A percentile compares a stretch with the other conserved stretches of the same genome.
phyloP scores from a whole-genome alignment of 1,140 invertebrate genomes.

The Drosophila nigrodunni region DNA sequence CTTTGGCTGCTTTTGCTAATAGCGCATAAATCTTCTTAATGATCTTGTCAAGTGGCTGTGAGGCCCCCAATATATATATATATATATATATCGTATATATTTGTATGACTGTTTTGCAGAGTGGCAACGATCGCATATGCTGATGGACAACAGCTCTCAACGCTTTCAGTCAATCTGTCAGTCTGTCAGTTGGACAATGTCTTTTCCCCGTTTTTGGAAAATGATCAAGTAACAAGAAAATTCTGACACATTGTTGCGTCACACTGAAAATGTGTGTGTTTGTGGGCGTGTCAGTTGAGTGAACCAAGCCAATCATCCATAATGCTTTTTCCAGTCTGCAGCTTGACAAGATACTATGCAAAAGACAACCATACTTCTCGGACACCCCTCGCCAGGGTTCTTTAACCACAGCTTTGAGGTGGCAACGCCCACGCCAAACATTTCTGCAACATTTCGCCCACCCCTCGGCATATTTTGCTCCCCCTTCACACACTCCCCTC shows the following conservation, averaged over 20 bases:
- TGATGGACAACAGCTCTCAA: conserved; percentile 72
- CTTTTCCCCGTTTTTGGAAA: conserved; percentile 39
- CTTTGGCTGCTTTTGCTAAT: conserved; percentile 75
- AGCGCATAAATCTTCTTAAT: conserved; percentile 84
- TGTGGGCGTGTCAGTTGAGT: conserved; percentile 45
- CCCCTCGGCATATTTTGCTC: background rate
- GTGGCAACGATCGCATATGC: conserved; percentile 18
- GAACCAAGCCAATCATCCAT: conserved; percentile 70
- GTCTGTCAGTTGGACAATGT: conserved; percentile 47
- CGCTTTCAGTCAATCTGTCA: conserved; percentile 72
- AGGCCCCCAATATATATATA: conserved; percentile 41
- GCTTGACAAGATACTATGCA: conserved; percentile 13
- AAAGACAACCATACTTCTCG: conserved; percentile 6
- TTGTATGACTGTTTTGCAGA: conserved; percentile 33
- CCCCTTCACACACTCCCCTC: background rate
- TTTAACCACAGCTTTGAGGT: conserved; percentile 30
- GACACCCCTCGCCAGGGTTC: conserved; percentile 14
- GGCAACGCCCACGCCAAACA: conserved; percentile 24
- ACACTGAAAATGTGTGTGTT: conserved; percentile 27
- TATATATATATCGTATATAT: conserved; percentile 50
- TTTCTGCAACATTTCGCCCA: conserved; percentile 18
- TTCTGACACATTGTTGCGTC: conserved; percentile 68
- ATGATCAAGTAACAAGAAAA: conserved; percentile 25
- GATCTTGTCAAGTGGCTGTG: conserved; percentile 80
- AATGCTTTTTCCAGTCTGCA: conserved; percentile 56